Evolutionary conservation across 2,888 invertebrate genomes (phyloP), one percentile per base, ranked within the genome.

Genomic region (Eupithecia subfuscata): DNA sequence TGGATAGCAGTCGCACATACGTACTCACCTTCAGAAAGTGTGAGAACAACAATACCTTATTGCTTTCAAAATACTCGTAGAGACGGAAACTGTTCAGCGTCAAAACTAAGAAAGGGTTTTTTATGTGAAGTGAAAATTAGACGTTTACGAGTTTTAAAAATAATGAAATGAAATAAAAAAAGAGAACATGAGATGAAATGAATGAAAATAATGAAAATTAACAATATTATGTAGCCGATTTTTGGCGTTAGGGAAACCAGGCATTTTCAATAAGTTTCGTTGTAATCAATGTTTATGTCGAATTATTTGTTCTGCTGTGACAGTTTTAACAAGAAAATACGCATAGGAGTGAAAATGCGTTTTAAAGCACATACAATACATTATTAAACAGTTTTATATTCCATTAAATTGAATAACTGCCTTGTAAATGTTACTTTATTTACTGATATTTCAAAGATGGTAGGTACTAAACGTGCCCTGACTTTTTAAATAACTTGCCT

Each of bases 351-450:
- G 75, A 64, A 69, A 76, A 74, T 72, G 74, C 78, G 68, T 74
- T 76, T 78, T 52, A 52, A 79, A 75, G 78, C 83, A 82, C n/a
- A 80, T 48, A 34, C 80, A 85, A 90, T 90, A 87, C 87, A 91
- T 90, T 87, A 90, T 90, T 89, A 81, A 89, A 87, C 86, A 90
- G 90, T 89, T 89, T 88, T 87, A 86, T 88, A 85, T 86, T 83
- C 84, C 84, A 87, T 87, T 88, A 80, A 75, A 78, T 85, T 86
- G 86, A 67, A 64, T 34, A 37, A 70, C n/a, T 69, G 48, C 52
- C 56, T 16, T 70, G 70, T 70, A 70, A 52, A 70, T 67, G 65
- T 67, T 67, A 11, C 22, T 71, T 67, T 63, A 69, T 71, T 71
- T 69, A 63, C 74, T 70, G 60, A 34, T 67, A 30, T 68, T 69